Percentiles rank a stretch among this genome's conserved stretches.
Conservation (phyloP, 2,113 vertebrate species). For the Brachirus orientalis region DNA sequence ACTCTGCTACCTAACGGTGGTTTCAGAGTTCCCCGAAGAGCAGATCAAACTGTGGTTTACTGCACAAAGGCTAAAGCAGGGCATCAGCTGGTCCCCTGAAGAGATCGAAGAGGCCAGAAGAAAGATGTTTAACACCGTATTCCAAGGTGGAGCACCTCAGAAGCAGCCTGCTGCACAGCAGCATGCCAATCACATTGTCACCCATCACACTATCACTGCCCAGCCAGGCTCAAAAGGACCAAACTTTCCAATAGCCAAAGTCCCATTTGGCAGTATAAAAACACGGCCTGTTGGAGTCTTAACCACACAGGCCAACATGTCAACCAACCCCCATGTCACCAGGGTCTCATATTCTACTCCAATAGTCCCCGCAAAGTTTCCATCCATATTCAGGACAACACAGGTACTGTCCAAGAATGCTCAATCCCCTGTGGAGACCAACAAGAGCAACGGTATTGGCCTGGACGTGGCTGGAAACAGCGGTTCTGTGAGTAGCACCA, state of each 20-base stretch:
- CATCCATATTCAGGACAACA: constrained; percentile 70
- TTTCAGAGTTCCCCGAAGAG: constrained; percentile 97
- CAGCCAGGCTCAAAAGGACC: constrained; percentile 83
- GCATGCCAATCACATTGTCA: constrained; percentile 69
- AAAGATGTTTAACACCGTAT: constrained; percentile 98
- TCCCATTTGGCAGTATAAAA: constrained; percentile 84
- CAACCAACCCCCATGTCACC: constrained; percentile 86
- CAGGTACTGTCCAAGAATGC: constrained; percentile 76
- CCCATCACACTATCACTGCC: constrained; percentile 86
- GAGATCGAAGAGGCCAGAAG: constrained; percentile 96
- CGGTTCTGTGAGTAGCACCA: constrained; percentile 70
- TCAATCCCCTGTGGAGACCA: constrained; percentile 65
- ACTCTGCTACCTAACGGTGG: constrained; percentile 96
- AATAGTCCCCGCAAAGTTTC: constrained; percentile 81
- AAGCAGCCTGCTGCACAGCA: constrained; percentile 64
- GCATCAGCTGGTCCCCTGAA: constrained; percentile 98
- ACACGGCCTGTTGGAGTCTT: constrained; percentile 84
- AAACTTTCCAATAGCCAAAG: constrained; percentile 81
- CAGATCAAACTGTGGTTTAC: constrained; percentile 99
- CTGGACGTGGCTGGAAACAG: constrained; percentile 68
- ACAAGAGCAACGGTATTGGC: constrained; percentile 68
- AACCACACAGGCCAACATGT: constrained; percentile 86
- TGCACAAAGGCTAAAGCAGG: constrained; percentile 95
- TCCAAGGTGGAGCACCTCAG: constrained; percentile 85
- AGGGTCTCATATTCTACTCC: constrained; percentile 85